phyloP scores from a whole-genome alignment of 1,140 invertebrate genomes.

The Anoplolepis gracilipes region DNA sequence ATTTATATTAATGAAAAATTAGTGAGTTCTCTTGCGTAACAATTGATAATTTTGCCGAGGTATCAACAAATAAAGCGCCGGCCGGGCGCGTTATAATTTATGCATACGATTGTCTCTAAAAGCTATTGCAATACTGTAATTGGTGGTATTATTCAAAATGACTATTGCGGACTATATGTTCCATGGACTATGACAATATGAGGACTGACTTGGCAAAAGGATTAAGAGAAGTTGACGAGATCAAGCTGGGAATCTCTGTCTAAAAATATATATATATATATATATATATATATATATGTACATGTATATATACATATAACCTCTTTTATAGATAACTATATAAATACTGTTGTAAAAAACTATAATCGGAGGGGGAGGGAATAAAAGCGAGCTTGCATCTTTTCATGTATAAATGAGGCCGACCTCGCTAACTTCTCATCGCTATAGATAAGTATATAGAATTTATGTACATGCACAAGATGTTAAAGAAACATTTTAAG shows the following conservation, averaged over 20 bases:
- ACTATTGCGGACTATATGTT: conserved; percentile 85
- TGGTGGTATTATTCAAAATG: conserved; percentile 82
- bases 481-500: conserved; percentile 6
- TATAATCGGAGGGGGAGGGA: conserved; percentile 69
- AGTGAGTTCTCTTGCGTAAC: conserved; percentile 17
- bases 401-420: conserved; percentile 8
- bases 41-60: conserved; percentile 46
- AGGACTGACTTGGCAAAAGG: conserved; percentile 35
- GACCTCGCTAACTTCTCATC: conserved; percentile 51
- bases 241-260: conserved; percentile 32
- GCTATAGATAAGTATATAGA: conserved; percentile 51
- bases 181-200: conserved; percentile 69
- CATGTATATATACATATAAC: conserved; percentile 64
- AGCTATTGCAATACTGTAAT: conserved; percentile 86
- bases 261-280: conserved; percentile 67
- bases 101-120: conserved; percentile 77
- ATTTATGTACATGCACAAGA: background rate
- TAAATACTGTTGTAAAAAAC: conserved; percentile 84
- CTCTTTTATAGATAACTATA: conserved; percentile 78
- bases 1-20: conserved; percentile 14
- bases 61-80: conserved; percentile 16
- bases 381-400: conserved; percentile 38
- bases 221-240: conserved; percentile 51
- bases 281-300: conserved; percentile 61
- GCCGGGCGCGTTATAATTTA: conserved; percentile 60